Base-by-base conservation (phyloP, 1,140 invertebrate genomes). In the Schlechtendalia chinensis region DNA sequence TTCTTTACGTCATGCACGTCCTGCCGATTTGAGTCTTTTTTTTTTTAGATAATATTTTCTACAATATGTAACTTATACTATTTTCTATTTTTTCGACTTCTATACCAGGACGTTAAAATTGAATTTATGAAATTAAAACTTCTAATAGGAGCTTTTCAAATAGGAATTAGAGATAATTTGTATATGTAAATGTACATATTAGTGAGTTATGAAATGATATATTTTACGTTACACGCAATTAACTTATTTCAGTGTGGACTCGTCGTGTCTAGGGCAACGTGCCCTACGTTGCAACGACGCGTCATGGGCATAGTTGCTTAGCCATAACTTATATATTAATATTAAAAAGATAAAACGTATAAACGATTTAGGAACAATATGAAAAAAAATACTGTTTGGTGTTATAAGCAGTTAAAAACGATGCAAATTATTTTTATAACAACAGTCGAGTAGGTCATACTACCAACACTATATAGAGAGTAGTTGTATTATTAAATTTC, bases 401-500 rank as follows among this genome's bases (percentile, higher is more conserved):
- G 24, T 61, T 29, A 61, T 24, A 24, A 5, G n/a, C n/a, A n/a
- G n/a, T n/a, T n/a, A n/a, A 69, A 71, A 53, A 14, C 16, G 32
- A 24, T n/a, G 16, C 10, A 8, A 53, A 53, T 17, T 29, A 17
- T 71, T 53, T 47, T 71, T 71, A 50, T 0, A n/a, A 53, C 47
- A 71, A 71, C 17, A 50, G 39, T 47, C 1, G 47, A 50, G 22
- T 50, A 39, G 32, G 8, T 16, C 32, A 8, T 8, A 39, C 32
- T 39, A 1, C 16, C 53, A 10, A 24, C 22, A 58, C 1, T 1
- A 58, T 58, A 24, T 58, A 39, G 32, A 39, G 8, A 39, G 3
- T 39, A 39, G 32, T 39, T 39, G 3, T 53, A 12, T 54, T 72
- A 72, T 72, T 72, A 72, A 72, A 72, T 54, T 29, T 17, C 50